Base-by-base conservation (phyloP, 2,888 invertebrate genomes). In the Acleris literana region DNA sequence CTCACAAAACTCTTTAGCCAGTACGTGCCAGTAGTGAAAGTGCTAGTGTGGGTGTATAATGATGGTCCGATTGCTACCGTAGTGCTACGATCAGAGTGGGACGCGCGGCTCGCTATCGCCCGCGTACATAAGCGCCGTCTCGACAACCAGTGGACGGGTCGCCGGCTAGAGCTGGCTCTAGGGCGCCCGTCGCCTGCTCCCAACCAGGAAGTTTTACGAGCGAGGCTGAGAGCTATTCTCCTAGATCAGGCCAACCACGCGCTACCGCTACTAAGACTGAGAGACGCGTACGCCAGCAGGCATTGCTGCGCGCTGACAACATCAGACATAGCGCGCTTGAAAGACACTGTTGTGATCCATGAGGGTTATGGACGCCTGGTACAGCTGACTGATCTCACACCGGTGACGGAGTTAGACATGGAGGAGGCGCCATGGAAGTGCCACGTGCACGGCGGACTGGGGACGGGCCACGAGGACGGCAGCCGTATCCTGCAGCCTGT, bases 61-160 rank as follows among this genome's bases (percentile, higher is more conserved):
- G 93, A 93, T 39, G 92, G 93, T 0, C 90, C 95, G 22, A 92
- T 95, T 5, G 97, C 96, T 0, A 94, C 94, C 22, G 94, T 97
- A 0, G 94, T 94, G 77, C 94, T 98, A 1, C 93, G 94, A 0
- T 94, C 94, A 1, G 92, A 95, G 65, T 94, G 95, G 79, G 96
- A 96, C 76, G 95, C 95, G 0, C 94, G 95, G 62, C 93, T 94
- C 22, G 96, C 96, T 43, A 97, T 98, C 71, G 96, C 97, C 0
- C 95, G 97, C 78, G 93, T 97, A 56, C 97, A 98, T 85, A 94
- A 97, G 64, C 95, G 95, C 66, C 96, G 97, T 79, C 93, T 98
- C 65, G 97, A 90, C 71, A 81, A 82, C 78, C 83, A 84, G 52
- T 92, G 92, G 92, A 81, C 96, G 7, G 95, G 95, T 72, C 96